phyloP scores from a whole-genome alignment of 2,797 vertebrate genomes.

The Lophotriccus pileatus region DNA sequence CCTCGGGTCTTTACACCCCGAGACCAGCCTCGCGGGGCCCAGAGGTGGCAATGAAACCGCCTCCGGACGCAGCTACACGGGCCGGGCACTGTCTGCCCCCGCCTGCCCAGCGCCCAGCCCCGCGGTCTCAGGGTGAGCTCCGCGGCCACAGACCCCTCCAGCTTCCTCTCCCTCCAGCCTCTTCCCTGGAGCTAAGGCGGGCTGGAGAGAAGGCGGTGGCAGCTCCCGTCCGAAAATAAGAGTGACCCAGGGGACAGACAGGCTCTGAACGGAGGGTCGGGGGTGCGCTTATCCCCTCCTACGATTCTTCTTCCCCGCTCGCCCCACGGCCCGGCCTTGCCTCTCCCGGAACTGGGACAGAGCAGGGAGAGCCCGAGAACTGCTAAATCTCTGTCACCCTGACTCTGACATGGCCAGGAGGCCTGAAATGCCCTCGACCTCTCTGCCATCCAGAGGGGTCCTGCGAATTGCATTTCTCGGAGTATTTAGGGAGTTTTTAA shows the following conservation, averaged over 20 bases:
- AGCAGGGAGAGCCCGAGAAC: background rate
- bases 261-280: background rate
- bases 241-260: background rate
- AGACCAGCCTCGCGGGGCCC: background rate
- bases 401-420: background rate
- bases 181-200: background rate
- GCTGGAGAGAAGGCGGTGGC: background rate
- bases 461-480: background rate
- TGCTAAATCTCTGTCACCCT: background rate
- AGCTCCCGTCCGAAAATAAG: background rate
- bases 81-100: background rate
- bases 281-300: background rate
- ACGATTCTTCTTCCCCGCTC: accelerated
- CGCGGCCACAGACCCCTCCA: too few species aligned
- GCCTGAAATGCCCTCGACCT: background rate
- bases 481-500: background rate
- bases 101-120: background rate
- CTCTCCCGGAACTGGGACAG: background rate
- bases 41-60: background rate
- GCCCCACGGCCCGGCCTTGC: background rate
- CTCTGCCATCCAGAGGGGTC: background rate
- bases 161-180: background rate
- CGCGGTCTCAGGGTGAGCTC: background rate
- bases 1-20: background rate
- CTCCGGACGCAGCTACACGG: background rate